A percentile compares a stretch with the other conserved stretches of the same genome.
Evolutionary conservation across 1,140 invertebrate species (phyloP).

Genomic region (Arion vulgaris): DNA sequence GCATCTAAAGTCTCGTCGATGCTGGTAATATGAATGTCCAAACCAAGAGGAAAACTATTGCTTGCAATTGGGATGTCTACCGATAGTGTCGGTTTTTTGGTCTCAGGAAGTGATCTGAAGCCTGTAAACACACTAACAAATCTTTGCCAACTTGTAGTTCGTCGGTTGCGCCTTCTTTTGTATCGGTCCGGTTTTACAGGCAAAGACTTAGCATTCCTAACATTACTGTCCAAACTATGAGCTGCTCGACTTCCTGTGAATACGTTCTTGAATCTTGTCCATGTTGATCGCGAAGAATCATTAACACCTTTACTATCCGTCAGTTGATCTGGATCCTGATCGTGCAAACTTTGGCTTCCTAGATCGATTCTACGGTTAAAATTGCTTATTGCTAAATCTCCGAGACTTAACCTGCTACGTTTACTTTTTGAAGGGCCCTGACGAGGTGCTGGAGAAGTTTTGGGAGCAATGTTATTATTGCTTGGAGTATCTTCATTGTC

Average conservation of each 20-base stretch:
- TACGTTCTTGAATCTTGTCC: conserved; percentile 32
- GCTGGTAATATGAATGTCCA: neutral
- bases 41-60: neutral
- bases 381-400: conserved; percentile 29
- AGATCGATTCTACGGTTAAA: conserved; percentile 33
- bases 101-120: conserved; percentile 30
- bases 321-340: neutral
- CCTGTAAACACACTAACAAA: conserved; percentile 36
- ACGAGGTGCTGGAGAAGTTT: neutral
- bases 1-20: neutral
- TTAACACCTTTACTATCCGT: neutral
- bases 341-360: neutral
- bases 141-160: conserved; percentile 18
- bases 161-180: neutral
- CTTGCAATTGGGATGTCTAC: neutral
- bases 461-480: neutral
- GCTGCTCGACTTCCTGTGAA: conserved; percentile 19
- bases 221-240: neutral
- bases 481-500: neutral
- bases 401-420: conserved; percentile 22
- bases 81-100: neutral
- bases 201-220: neutral
- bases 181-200: neutral
- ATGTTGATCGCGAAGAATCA: conserved; percentile 1
- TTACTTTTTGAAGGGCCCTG: conserved; percentile 13